Evolutionary conservation across 2,113 vertebrate genomes (phyloP).

Genomic region (Brachyhypopomus gauderio): DNA sequence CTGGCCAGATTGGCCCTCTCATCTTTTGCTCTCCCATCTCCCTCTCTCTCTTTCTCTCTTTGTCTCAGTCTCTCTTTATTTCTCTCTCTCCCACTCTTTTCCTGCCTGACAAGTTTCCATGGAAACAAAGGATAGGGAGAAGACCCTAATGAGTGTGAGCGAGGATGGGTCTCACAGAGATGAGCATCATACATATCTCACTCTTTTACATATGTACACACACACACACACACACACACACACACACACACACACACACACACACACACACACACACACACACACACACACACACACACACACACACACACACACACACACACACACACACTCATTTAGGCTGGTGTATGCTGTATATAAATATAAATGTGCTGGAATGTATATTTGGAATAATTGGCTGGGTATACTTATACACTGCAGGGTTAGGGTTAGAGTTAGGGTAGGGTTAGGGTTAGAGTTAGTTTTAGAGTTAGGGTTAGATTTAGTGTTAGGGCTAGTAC

Average conservation of each 20-base stretch:
- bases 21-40: constrained; percentile 63
- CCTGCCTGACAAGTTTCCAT: constrained; percentile 77
- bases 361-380: background rate
- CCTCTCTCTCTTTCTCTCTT: constrained; percentile 53
- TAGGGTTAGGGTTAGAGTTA: too few relatives aligned
- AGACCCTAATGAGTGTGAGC: constrained; percentile 61
- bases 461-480: too few relatives aligned
- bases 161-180: constrained; percentile 59
- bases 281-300: too few relatives aligned
- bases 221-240: background rate
- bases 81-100: constrained; percentile 55
- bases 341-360: constrained; percentile 11
- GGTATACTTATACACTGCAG: too few relatives aligned
- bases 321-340: constrained; percentile 24
- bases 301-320: too few relatives aligned
- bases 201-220: background rate
- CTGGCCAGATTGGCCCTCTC: constrained; percentile 69
- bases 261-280: too few relatives aligned
- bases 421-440: too few relatives aligned
- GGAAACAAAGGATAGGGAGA: constrained; percentile 72
- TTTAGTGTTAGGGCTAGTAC: too few relatives aligned
- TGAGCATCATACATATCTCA: constrained; percentile 28
- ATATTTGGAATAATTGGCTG: too few relatives aligned
- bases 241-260: background rate
- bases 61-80: constrained; percentile 46